Conservation (phyloP, 2,888 invertebrate species). For the Steinernema hermaphroditum region DNA sequence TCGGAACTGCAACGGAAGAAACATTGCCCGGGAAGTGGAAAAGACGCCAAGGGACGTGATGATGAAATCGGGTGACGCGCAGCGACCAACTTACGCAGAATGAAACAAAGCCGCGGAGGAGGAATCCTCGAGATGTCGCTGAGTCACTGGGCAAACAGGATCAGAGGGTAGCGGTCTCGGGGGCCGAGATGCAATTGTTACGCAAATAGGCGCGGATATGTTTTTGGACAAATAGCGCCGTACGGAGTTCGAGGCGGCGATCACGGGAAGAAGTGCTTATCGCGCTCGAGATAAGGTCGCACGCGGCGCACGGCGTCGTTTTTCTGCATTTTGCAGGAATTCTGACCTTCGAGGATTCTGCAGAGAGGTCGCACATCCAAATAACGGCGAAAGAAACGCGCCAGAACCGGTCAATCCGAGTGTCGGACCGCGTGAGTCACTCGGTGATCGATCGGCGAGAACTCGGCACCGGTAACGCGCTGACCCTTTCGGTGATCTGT, state of each 20-base stretch:
- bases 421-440: background rate
- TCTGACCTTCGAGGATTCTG: background rate
- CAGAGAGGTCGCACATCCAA: background rate
- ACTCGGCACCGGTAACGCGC: too few relatives aligned
- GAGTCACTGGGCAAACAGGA: slow-evolving; percentile 19
- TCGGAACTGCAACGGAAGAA: slow-evolving; percentile 13
- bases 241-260: background rate
- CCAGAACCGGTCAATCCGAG: background rate
- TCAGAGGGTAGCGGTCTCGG: background rate
- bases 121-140: slow-evolving; percentile 15
- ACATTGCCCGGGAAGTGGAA: background rate
- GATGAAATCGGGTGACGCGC: slow-evolving; percentile 11
- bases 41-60: background rate
- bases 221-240: slow-evolving; percentile 11
- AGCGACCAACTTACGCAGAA: background rate
- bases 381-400: background rate
- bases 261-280: slow-evolving; percentile 15
- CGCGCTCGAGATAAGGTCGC: slow-evolving; percentile 20
- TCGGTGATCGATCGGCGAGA: background rate
- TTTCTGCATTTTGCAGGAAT: background rate
- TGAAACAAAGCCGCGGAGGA: slow-evolving; percentile 23
- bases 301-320: background rate
- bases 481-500: too few relatives aligned
- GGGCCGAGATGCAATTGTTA: slow-evolving; percentile 24
- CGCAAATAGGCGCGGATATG: slow-evolving; percentile 17